Percentiles rank a stretch among this genome's conserved stretches.
Conservation (phyloP, 2,888 invertebrate genomes). For the Atrina japonica region DNA sequence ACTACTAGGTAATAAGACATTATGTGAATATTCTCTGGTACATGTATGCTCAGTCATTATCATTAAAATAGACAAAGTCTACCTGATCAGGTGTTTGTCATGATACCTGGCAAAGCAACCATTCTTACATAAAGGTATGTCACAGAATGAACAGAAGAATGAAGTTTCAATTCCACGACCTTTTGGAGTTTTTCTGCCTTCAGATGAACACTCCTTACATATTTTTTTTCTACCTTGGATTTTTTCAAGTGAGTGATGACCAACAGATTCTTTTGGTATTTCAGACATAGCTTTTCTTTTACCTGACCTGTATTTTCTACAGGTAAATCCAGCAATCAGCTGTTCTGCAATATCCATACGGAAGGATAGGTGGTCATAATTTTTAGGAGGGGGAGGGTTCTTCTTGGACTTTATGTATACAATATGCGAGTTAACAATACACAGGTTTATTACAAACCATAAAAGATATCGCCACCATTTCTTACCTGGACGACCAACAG, state of each 20-base stretch:
- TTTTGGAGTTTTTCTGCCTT: conserved; percentile 15
- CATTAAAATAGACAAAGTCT: too few species aligned
- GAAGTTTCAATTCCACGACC: conserved; percentile 1
- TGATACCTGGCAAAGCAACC: conserved; percentile 4
- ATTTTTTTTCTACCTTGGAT: neutral
- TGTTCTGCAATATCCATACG: conserved; percentile 2
- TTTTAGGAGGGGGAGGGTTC: neutral
- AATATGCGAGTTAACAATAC: conserved; percentile 9
- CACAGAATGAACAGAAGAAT: conserved; percentile 2
- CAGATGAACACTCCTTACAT: neutral
- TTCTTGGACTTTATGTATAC: neutral
- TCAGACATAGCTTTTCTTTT: neutral
- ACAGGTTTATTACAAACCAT: conserved; percentile 4
- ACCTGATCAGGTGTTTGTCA: conserved; percentile 4
- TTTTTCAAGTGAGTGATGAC: conserved; percentile 1
- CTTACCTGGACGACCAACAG: conserved; percentile 9
- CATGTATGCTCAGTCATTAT: too few species aligned
- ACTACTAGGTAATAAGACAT: too few species aligned
- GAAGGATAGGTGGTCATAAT: conserved; percentile 1
- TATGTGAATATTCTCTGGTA: too few species aligned
- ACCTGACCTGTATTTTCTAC: neutral
- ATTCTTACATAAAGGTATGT: neutral
- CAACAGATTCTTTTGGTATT: neutral
- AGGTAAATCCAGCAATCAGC: conserved; percentile 1
- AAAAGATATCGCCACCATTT: conserved; percentile 12